These are phyloP conservation scores for Labeo rohita DNA, from an alignment of 2,113 vertebrate genomes.

Conservation along the genomic window DNA sequence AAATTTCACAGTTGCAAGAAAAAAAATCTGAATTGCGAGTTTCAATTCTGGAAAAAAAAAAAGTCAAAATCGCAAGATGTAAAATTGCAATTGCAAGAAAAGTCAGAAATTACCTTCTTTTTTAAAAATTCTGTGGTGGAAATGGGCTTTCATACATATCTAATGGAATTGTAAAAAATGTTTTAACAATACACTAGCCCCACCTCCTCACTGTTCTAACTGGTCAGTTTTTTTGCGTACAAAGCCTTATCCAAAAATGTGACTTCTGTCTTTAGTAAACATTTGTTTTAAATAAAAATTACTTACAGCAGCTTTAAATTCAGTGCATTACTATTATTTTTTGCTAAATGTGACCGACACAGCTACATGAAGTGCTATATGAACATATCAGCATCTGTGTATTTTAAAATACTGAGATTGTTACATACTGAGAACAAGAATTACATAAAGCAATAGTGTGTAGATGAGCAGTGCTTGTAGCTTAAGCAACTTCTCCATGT, in stretches of 20 bases:
- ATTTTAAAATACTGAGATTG: neutral
- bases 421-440: neutral
- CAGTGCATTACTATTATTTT: neutral
- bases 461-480: neutral
- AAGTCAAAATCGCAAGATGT: too few relatives aligned
- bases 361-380: neutral
- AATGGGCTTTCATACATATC: too few relatives aligned
- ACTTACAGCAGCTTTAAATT: neutral
- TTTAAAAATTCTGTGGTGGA: too few relatives aligned
- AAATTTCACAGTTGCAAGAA: too few relatives aligned
- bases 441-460: neutral
- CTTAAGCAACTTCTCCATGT: slow-evolving; percentile 24
- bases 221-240: neutral
- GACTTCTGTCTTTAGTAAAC: neutral
- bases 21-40: too few relatives aligned
- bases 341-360: neutral
- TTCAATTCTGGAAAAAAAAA: too few relatives aligned
- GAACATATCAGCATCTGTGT: neutral
- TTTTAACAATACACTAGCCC: neutral
- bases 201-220: neutral
- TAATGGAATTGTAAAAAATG: neutral
- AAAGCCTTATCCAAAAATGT: neutral
- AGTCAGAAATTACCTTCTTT: too few relatives aligned
- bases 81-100: too few relatives aligned
- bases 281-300: neutral